Evolutionary conservation across 2,113 vertebrate genomes (phyloP).

Genomic region (Alethe castanea): DNA sequence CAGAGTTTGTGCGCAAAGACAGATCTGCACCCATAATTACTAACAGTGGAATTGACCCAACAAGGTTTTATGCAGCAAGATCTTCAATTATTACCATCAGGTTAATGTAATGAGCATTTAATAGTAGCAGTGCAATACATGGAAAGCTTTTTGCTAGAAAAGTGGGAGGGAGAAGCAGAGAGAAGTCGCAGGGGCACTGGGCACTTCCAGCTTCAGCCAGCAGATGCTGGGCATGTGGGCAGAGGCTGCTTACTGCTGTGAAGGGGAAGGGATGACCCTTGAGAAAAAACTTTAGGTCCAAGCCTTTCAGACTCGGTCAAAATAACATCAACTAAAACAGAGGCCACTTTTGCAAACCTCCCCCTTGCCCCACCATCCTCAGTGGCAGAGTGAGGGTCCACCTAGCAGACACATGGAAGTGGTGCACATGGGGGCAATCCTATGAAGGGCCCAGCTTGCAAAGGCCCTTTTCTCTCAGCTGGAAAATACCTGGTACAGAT

Average conservation of each 20-base stretch:
- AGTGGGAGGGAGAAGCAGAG: background rate
- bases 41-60: background rate
- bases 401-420: accelerated
- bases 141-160: background rate
- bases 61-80: background rate
- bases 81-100: background rate
- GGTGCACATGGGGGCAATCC: background rate
- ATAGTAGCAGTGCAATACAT: background rate
- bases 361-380: background rate
- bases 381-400: background rate
- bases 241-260: background rate
- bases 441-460: background rate
- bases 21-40: background rate
- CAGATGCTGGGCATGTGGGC: background rate
- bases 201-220: background rate
- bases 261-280: background rate
- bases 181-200: background rate
- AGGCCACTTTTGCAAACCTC: background rate
- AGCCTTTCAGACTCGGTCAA: background rate
- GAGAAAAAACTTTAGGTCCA: background rate
- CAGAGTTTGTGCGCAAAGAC: accelerated
- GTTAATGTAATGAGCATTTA: background rate
- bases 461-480: background rate
- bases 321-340: background rate
- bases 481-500: background rate